A percentile compares a stretch with the other conserved stretches of the same genome.
These are phyloP conservation scores for Pseudoatta argentina DNA, from an alignment of 1,140 invertebrate species.

Conservation along the genomic window DNA sequence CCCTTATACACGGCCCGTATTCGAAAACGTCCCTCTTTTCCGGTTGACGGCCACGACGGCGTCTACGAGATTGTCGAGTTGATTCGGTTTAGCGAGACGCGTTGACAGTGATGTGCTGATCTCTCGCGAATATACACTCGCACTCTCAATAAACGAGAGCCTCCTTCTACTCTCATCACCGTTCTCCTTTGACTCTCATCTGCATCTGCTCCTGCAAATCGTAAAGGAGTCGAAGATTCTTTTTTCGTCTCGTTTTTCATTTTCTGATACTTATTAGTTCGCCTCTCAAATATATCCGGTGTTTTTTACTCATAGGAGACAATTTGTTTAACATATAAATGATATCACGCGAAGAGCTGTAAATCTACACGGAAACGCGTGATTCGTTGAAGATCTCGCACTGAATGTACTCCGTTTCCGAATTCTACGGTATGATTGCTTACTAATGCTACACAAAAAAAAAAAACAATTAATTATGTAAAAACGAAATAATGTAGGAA, in stretches of 20 bases:
- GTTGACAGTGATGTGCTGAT: slow-evolving; percentile 38
- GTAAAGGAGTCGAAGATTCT: slow-evolving; percentile 26
- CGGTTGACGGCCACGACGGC: slow-evolving; percentile 7
- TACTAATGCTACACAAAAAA: too few species aligned
- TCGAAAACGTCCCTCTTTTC: slow-evolving; percentile 50
- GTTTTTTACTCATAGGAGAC: neutral
- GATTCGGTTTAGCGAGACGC: slow-evolving; percentile 21
- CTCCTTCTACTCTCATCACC: neutral
- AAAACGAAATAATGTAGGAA: too few species aligned
- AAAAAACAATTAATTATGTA: too few species aligned
- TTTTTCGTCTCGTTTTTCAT: neutral
- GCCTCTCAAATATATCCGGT: neutral
- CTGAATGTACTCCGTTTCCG: too few species aligned
- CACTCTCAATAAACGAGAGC: slow-evolving; percentile 23
- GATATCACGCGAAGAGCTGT: neutral
- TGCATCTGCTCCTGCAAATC: neutral
- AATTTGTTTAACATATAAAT: neutral
- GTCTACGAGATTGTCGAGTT: slow-evolving; percentile 39
- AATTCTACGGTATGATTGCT: too few species aligned
- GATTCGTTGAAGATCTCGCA: neutral
- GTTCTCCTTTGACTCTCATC: neutral
- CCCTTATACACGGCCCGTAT: slow-evolving; percentile 25
- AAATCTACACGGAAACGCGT: neutral
- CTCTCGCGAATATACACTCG: neutral
- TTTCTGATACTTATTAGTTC: slow-evolving; percentile 40